phyloP scores from a whole-genome alignment of 2,113 vertebrate species.

The Apodemus speciosus region DNA sequence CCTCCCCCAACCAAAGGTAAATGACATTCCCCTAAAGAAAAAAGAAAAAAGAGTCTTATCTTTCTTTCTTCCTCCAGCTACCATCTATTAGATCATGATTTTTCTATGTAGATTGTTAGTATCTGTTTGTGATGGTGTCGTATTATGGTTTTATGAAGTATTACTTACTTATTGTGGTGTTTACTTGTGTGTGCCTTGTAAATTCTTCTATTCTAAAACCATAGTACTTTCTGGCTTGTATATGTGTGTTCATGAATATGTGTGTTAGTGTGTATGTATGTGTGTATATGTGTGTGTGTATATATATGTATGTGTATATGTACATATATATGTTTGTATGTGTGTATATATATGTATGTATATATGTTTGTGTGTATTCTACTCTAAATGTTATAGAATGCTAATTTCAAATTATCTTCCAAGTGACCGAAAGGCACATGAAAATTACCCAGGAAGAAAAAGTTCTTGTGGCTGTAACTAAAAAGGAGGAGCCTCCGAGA shows the following conservation, averaged over 20 bases:
- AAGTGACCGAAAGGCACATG: constrained; percentile 84
- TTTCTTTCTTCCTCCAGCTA: background rate
- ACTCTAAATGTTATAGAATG: constrained; percentile 62
- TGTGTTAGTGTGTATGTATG: background rate
- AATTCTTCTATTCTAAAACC: constrained; percentile 44
- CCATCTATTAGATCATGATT: constrained; percentile 36
- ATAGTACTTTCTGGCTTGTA: constrained; percentile 39
- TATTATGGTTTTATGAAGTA: constrained; percentile 42
- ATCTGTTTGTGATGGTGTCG: constrained; percentile 19
- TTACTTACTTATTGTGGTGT: constrained; percentile 16
- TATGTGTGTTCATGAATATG: background rate
- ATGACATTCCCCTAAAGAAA: constrained; percentile 11
- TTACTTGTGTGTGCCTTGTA: constrained; percentile 44
- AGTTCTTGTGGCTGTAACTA: constrained; percentile 79
- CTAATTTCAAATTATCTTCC: constrained; percentile 81
- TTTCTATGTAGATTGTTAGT: constrained; percentile 37
- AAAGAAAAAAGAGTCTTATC: background rate
- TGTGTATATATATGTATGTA: background rate
- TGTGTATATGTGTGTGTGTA: background rate
- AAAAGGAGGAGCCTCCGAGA: constrained; percentile 85
- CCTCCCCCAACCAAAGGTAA: constrained; percentile 85
- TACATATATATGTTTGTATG: background rate
- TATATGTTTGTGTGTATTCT: background rate
- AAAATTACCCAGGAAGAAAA: constrained; percentile 85
- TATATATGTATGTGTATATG: background rate